Evolutionary conservation across 2,113 vertebrate species (phyloP), one percentile per base, ranked within the genome.

Genomic region (Prochilodus magdalenae): DNA sequence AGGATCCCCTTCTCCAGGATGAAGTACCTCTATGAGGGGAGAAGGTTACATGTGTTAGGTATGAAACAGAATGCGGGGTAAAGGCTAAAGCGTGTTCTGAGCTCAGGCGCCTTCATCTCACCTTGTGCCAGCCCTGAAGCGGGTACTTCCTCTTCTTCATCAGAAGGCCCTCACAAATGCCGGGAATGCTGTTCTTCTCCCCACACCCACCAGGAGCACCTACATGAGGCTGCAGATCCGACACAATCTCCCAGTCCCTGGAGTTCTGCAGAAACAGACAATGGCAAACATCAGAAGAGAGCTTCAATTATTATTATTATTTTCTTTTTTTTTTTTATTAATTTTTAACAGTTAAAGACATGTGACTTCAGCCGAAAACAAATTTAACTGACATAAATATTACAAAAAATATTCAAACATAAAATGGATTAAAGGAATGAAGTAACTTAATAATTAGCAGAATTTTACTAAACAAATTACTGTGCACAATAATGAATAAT

Each of bases 81-180:
- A 30, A 51, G 2, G 49, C 14, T 16, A n/a, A 24, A 6, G 1
- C 20, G n/a, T 6, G 14, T 8, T n/a, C 49, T 14, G 20, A 13
- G 5, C 7, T 1, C 11, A 0, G 44, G 26, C 12, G 30, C 1
- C 1, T 5, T 7, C 4, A 24, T 0, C 0, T 89, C 84, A 98
- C 97, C 95, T 97, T 99, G 92, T 98, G 97, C 97, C 97, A 98
- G 79, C 97, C 97, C 86, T 97, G 98, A 66, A 99, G 91, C 0
- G 97, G 97, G 92, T 96, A 98, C 88, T 98, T 99, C 83, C 96
- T 95, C 90, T 95, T 97, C 92, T 98, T 99, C 89, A 98, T 94
- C 90, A 99, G 87, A 86, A 94, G 96, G 0, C 97, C 97, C 88
- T 98, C 96, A 80, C 96, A 97, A 69, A 95, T 90, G 36, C 92